Percentiles rank a stretch among this genome's conserved stretches.
These are phyloP conservation scores for Panagrolaimus sp. DNA, from an alignment of 1,140 invertebrate species.

Conservation along the genomic window DNA sequence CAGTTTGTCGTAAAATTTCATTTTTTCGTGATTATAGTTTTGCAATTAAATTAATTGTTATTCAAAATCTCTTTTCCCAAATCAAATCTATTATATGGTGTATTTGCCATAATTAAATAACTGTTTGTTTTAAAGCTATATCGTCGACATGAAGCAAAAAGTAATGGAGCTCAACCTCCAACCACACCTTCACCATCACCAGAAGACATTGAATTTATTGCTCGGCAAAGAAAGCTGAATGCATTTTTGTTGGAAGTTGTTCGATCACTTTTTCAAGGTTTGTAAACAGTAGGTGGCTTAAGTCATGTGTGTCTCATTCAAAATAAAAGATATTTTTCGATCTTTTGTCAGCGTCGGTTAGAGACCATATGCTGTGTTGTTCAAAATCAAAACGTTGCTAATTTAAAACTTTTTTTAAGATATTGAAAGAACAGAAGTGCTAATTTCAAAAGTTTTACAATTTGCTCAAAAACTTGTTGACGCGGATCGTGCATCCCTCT, in stretches of 20 bases:
- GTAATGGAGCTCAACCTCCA: constrained; percentile 6
- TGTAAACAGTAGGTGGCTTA: too few species aligned
- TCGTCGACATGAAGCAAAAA: not conserved
- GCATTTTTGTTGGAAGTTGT: constrained; percentile 70
- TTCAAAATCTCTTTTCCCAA: too few species aligned
- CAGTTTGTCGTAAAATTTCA: too few species aligned
- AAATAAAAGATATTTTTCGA: too few species aligned
- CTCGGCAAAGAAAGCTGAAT: constrained; percentile 67
- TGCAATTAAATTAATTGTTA: too few species aligned
- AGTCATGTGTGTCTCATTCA: too few species aligned
- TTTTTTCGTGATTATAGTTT: too few species aligned
- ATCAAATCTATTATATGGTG: too few species aligned
- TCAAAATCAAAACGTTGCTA: too few species aligned
- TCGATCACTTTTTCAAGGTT: constrained; percentile 62
- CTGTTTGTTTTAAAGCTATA: constrained; percentile 20
- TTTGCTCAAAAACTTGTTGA: constrained; percentile 73
- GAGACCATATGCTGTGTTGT: too few species aligned
- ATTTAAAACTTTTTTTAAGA: constrained; percentile 59
- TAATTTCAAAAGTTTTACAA: constrained; percentile 76
- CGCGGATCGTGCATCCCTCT: constrained; percentile 65
- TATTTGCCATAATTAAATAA: too few species aligned
- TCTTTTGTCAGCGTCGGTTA: too few species aligned
- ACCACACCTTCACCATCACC: constrained; percentile 28
- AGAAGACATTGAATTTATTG: constrained; percentile 39
- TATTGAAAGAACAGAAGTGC: constrained; percentile 74